phyloP scores from a whole-genome alignment of 2,113 vertebrate genomes.

The Macheiramphus alcinus region DNA sequence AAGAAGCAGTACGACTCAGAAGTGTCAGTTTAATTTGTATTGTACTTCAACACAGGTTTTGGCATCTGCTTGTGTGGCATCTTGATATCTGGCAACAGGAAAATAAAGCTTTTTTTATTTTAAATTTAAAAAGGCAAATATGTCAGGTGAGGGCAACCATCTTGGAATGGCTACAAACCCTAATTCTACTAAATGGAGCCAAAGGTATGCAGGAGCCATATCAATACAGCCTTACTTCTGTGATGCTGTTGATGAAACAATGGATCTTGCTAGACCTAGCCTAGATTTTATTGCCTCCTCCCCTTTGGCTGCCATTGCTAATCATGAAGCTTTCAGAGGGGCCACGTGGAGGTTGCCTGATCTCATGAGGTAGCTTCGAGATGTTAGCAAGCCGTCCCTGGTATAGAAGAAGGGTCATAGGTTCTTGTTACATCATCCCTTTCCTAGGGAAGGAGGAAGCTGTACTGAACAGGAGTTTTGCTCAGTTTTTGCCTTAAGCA shows the following conservation, averaged over 20 bases:
- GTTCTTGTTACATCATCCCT: neutral
- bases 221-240: neutral
- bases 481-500: neutral
- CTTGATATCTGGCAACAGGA: neutral
- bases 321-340: neutral
- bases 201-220: neutral
- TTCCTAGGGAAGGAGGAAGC: neutral
- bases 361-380: neutral
- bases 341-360: accelerated
- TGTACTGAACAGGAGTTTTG: neutral
- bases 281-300: neutral
- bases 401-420: neutral
- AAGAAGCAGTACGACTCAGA: neutral
- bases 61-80: neutral
- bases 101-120: neutral
- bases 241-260: neutral
- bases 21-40: neutral
- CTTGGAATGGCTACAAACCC: neutral
- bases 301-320: neutral
- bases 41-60: neutral
- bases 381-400: neutral
- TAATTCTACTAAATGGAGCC: neutral
- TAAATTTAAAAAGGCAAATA: neutral
- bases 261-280: neutral
- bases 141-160: neutral